Base-by-base conservation (phyloP, 1,140 invertebrate genomes). In the Drosophila ananassae region DNA sequence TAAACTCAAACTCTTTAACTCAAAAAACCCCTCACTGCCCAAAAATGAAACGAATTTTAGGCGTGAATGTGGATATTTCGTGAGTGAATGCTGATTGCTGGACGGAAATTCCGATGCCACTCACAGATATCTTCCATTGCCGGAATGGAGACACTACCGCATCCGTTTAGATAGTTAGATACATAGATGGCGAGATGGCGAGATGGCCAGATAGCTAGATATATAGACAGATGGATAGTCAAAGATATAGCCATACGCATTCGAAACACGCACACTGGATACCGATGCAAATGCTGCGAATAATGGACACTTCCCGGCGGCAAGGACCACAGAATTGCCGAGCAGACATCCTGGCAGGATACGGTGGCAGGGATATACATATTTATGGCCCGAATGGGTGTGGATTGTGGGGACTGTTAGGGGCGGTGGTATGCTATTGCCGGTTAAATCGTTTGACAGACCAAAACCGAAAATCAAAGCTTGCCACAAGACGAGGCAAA, bases 251-350 rank as follows among this genome's bases (percentile, higher is more conserved):
- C 41, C 46, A 48, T 68, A 69, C 63, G 41, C 50, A 69, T 69
- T 69, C 66, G 30, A 46, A 37, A 71, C 66, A 72, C 66, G 73
- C 73, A 84, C 58, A 68, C 48, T 4, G 39, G 54, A 62, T 52
- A 56, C 66, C 75, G 48, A 84, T 73, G 57, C 55, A 73, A 60
- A 73, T 59, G 44, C 72, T 51, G 48, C 24, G 63, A 48, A 72
- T 84, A 84, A 83, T 76, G 71, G 79, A 63, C 79, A 76, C 77
- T 80, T 76, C 77, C 57, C 67, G 17, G 17, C 8, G 13, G 13
- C 34, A 37, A 37, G 34, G 10, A 44, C 41, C 17, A 44, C 41
- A 21, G 13, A 21, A 44, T 21, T 44, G 41, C 41, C 17, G n/a
- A 13, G 39, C n/a, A 5, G 4, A 21, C 39, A 44, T 44, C 17